A percentile compares a stretch with the other conserved stretches of the same genome.
Conservation (phyloP, 1,140 invertebrate genomes). For the Drosophila tropicalis region DNA sequence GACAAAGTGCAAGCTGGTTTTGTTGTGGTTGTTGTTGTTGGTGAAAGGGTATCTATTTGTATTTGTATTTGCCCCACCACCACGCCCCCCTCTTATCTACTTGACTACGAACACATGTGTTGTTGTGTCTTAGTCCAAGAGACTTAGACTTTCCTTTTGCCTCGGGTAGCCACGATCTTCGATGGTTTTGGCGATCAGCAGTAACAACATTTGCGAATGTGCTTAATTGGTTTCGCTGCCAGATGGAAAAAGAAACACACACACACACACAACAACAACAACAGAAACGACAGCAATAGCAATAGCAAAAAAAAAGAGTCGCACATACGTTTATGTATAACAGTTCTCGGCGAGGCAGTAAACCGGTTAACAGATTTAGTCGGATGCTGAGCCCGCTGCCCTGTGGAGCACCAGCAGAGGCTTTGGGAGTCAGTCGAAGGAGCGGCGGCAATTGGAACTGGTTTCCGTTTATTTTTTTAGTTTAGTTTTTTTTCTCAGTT, state of each 20-base stretch:
- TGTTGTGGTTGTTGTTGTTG: neutral
- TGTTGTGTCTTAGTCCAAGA: slow-evolving; percentile 2
- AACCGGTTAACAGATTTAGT: slow-evolving; percentile 60
- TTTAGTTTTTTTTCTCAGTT: neutral
- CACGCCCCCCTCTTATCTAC: neutral
- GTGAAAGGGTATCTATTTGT: slow-evolving; percentile 12
- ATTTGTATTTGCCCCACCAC: neutral
- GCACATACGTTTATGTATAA: slow-evolving; percentile 43
- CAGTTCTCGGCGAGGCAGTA: slow-evolving; percentile 45
- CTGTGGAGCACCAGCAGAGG: slow-evolving; percentile 12
- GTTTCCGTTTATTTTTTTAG: slow-evolving; percentile 36
- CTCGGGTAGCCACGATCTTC: slow-evolving; percentile 23
- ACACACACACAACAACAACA: neutral
- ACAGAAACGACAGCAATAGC: neutral
- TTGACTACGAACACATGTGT: neutral
- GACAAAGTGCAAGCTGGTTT: slow-evolving; percentile 1
- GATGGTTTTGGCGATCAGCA: slow-evolving; percentile 17
- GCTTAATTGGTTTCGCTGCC: slow-evolving; percentile 44
- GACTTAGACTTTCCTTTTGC: slow-evolving; percentile 42
- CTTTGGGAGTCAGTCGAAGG: neutral
- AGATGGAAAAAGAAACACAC: neutral
- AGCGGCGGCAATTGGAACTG: slow-evolving; percentile 37
- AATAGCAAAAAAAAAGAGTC: slow-evolving; percentile 8
- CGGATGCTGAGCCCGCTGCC: slow-evolving; percentile 29
- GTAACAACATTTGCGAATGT: slow-evolving; percentile 31